These are phyloP conservation scores for Lasiommata megera DNA, from an alignment of 2,888 invertebrate species.

Conservation along the genomic window DNA sequence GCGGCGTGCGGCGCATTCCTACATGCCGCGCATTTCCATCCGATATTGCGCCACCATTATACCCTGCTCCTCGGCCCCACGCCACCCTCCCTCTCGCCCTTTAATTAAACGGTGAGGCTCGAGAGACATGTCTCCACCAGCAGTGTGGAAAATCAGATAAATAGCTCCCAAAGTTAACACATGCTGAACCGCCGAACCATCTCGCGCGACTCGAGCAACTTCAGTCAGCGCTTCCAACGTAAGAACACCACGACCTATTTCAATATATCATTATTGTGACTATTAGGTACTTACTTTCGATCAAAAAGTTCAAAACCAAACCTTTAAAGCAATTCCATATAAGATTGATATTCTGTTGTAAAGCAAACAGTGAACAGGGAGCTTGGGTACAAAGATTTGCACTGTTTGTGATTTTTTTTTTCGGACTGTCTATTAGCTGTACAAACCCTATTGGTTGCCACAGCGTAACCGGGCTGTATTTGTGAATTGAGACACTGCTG, in stretches of 20 bases:
- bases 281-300: too few species aligned
- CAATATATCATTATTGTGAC: too few species aligned
- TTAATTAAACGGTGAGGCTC: conserved; percentile 80
- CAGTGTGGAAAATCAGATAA: conserved; percentile 76
- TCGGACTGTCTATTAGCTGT: too few species aligned
- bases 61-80: conserved; percentile 65
- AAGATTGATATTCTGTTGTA: too few species aligned
- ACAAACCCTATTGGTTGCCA: too few species aligned
- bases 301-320: too few species aligned
- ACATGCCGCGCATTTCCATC: conserved; percentile 82
- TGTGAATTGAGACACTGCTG: too few species aligned
- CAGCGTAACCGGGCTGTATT: too few species aligned
- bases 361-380: too few species aligned
- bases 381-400: too few species aligned
- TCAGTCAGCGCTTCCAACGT: conserved; percentile 1
- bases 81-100: conserved; percentile 70
- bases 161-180: conserved; percentile 67
- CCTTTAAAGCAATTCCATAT: too few species aligned
- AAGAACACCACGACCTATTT: background rate
- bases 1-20: conserved; percentile 78
- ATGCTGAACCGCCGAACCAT: conserved; percentile 44
- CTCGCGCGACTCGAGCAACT: conserved; percentile 46
- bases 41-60: conserved; percentile 82
- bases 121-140: conserved; percentile 75
- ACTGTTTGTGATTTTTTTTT: too few species aligned